These are phyloP conservation scores for Podocnemis expansa DNA, from an alignment of 2,113 vertebrate genomes.

Conservation along the genomic window DNA sequence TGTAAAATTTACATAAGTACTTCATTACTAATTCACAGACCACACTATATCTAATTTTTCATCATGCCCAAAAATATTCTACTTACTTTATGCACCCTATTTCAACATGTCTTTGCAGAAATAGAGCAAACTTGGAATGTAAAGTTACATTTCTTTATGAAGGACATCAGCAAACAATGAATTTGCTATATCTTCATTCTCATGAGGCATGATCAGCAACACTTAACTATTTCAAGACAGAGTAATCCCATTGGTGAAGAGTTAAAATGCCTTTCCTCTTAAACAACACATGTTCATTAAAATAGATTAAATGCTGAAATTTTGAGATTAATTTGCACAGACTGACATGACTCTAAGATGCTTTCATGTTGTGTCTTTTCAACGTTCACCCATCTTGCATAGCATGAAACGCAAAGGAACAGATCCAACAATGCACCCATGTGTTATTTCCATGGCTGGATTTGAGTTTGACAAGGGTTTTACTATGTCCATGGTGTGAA, in stretches of 20 bases:
- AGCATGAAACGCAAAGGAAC: not conserved
- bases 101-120: not conserved
- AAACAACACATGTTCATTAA: not conserved
- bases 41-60: not conserved
- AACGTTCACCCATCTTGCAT: not conserved
- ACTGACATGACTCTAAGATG: not conserved
- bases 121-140: not conserved
- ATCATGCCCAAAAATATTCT: not conserved
- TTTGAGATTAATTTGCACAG: not conserved
- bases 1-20: not conserved
- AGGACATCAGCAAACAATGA: not conserved
- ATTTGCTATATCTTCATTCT: not conserved
- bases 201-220: not conserved
- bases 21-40: not conserved
- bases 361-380: not conserved
- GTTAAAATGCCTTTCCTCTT: not conserved
- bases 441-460: not conserved
- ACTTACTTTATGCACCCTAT: not conserved
- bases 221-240: not conserved
- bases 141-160: not conserved
- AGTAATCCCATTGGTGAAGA: not conserved
- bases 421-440: not conserved
- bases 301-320: not conserved
- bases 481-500: not conserved
- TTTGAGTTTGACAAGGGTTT: not conserved